Conservation (phyloP, 2,888 invertebrate genomes). For the Drosophila flavopinicola region DNA sequence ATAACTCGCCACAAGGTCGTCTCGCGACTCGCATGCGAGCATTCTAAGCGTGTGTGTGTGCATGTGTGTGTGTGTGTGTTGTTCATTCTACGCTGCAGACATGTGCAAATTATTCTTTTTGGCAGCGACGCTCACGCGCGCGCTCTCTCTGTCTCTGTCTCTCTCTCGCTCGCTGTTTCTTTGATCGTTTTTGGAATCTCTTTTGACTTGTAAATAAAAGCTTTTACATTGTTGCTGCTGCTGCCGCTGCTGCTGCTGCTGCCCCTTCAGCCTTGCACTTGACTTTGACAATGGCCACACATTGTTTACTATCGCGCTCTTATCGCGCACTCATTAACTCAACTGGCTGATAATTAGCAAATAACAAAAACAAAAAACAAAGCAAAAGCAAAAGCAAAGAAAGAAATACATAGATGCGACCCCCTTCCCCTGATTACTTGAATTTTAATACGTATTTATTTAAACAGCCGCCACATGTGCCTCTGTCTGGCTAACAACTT, state of each 20-base stretch:
- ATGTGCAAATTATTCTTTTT: constrained; percentile 61
- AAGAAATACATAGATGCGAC: background rate
- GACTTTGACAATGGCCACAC: constrained; percentile 64
- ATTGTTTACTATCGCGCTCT: constrained; percentile 45
- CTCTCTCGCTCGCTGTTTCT: background rate
- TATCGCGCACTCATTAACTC: constrained; percentile 44
- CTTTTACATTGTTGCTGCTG: constrained; percentile 8
- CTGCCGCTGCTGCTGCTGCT: background rate
- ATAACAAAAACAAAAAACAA: constrained; percentile 3
- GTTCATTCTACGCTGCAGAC: constrained; percentile 60
- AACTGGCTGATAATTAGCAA: constrained; percentile 49
- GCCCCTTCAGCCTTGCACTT: constrained; percentile 65
- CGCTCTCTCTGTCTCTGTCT: constrained; percentile 9
- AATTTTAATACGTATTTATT: constrained; percentile 66
- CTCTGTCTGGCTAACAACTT: constrained; percentile 11
- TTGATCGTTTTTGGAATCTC: constrained; percentile 21
- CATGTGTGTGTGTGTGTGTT: constrained; percentile 21
- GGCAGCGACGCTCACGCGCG: constrained; percentile 20
- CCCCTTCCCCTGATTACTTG: constrained; percentile 16
- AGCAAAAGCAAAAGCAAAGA: constrained; percentile 1
- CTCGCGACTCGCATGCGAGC: constrained; percentile 58
- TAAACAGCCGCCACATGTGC: constrained; percentile 69
- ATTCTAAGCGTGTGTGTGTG: constrained; percentile 32
- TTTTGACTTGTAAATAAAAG: constrained; percentile 22
- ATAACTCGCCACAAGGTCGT: constrained; percentile 84